Evolutionary conservation across 2,113 vertebrate species (phyloP).

Genomic region (Symphodus melops): DNA sequence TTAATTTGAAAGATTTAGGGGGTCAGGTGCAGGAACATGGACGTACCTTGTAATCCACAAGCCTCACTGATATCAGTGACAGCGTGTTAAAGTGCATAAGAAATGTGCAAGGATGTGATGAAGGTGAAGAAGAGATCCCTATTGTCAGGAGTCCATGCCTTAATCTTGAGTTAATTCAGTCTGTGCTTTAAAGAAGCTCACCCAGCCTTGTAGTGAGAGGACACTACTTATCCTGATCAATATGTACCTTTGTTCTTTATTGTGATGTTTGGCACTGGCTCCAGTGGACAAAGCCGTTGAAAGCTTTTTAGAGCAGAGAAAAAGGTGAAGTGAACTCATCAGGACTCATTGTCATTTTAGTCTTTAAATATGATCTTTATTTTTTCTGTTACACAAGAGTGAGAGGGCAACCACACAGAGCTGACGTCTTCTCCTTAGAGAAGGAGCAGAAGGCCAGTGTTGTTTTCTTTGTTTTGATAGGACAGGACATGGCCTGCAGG

Average conservation of each 20-base stretch:
- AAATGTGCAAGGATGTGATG: no score
- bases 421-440: conserved; percentile 14
- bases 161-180: neutral
- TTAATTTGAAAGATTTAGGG: no score
- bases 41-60: no score
- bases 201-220: neutral
- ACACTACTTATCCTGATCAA: conserved; percentile 20
- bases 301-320: conserved; percentile 1
- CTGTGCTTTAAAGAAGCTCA: neutral
- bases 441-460: conserved; percentile 3
- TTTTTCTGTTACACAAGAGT: conserved; percentile 6
- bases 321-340: conserved; percentile 47
- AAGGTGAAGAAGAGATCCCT: neutral
- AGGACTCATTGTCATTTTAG: no score
- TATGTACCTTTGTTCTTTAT: conserved; percentile 18
- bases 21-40: no score
- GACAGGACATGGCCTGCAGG: no score
- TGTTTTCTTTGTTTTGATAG: neutral
- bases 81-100: no score
- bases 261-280: conserved; percentile 4
- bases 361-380: neutral
- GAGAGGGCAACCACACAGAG: conserved; percentile 1
- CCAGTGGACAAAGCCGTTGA: conserved; percentile 12
- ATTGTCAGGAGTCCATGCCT: neutral
- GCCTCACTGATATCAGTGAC: no score